Conservation (phyloP, 2,113 vertebrate species). For the Donacobius atricapilla region DNA sequence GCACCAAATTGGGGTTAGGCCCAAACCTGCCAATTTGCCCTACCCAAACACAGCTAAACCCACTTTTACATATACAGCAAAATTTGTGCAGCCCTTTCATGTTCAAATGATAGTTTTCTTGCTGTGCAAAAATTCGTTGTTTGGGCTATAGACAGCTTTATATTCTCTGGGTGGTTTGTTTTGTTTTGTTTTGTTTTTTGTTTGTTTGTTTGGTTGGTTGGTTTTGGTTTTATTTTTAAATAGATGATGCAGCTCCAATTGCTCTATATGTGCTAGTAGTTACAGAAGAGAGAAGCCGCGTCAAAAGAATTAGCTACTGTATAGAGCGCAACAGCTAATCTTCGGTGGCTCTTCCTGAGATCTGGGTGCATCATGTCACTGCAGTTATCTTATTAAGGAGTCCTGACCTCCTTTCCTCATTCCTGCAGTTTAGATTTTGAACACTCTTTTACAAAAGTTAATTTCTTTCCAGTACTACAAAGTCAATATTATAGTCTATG, state of each 20-base stretch:
- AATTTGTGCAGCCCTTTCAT: background rate
- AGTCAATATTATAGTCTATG: background rate
- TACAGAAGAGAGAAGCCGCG: background rate
- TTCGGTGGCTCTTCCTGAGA: background rate
- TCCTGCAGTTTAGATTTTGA: background rate
- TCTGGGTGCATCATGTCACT: background rate
- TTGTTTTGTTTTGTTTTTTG: too few relatives aligned
- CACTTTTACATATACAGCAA: background rate
- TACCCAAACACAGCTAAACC: background rate
- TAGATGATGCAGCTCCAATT: background rate
- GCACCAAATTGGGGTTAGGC: accelerated
- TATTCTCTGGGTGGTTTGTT: background rate
- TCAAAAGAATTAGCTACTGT: background rate
- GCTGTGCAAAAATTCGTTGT: background rate
- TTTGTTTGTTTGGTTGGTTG: too few relatives aligned
- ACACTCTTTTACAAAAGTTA: background rate
- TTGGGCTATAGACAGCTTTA: background rate
- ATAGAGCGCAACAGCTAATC: background rate
- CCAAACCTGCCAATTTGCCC: background rate
- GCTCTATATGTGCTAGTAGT: background rate
- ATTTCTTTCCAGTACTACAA: background rate
- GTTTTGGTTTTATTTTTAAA: background rate
- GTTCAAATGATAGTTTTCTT: accelerated
- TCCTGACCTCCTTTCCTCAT: background rate
- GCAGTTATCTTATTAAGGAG: background rate